Percentiles rank a stretch among this genome's conserved stretches.
These are phyloP conservation scores for Tupaia tana DNA, from an alignment of 2,113 vertebrate genomes.

Conservation along the genomic window DNA sequence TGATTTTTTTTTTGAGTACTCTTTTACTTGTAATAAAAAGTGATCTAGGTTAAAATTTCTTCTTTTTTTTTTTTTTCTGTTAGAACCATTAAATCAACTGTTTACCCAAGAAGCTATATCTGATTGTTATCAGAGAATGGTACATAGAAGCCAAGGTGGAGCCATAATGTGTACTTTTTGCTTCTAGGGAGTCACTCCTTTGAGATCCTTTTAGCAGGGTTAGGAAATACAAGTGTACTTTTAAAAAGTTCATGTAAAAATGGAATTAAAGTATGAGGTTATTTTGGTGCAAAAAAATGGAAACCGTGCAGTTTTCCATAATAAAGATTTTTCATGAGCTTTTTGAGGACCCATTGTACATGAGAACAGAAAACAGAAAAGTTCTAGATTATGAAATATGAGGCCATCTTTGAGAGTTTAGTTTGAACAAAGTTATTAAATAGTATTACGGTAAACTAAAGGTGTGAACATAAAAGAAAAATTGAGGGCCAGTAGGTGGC, in stretches of 20 bases:
- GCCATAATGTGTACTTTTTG: not conserved
- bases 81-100: not conserved
- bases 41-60: not conserved
- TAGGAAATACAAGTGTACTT: not conserved
- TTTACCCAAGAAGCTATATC: not conserved
- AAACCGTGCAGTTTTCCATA: too few relatives aligned
- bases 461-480: not conserved
- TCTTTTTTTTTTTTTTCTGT: not conserved
- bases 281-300: too few relatives aligned
- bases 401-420: not conserved
- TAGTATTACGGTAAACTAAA: not conserved
- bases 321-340: too few relatives aligned
- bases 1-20: not conserved
- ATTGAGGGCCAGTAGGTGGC: not conserved
- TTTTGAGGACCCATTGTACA: not conserved
- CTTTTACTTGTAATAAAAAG: not conserved
- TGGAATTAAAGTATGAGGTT: too few relatives aligned
- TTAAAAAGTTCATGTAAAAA: too few relatives aligned
- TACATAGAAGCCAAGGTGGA: conserved; percentile 33
- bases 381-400: not conserved
- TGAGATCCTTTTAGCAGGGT: not conserved
- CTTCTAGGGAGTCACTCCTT: not conserved
- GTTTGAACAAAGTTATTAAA: conserved; percentile 24
- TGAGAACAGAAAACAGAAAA: not conserved
- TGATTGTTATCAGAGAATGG: not conserved